Evolutionary conservation across 2,888 invertebrate species (phyloP).

Genomic region (Eupelmus urozonus): DNA sequence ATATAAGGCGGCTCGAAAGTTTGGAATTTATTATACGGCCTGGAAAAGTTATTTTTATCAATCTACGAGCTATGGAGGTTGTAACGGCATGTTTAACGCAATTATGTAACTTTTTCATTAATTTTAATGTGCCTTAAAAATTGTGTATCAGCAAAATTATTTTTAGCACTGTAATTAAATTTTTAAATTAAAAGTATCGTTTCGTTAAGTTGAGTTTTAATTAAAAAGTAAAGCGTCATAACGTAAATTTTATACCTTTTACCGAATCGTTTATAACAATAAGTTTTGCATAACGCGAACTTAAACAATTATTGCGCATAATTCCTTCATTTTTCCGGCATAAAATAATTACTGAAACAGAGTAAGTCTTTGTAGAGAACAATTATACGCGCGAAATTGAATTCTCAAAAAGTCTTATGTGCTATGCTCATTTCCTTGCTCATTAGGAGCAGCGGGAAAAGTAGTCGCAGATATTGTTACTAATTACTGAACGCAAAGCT

Average conservation of each 20-base stretch:
- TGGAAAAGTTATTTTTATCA: too few species aligned
- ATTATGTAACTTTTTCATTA: not conserved
- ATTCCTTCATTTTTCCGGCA: constrained; percentile 8
- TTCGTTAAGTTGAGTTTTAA: constrained; percentile 29
- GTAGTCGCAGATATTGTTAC: constrained; percentile 71
- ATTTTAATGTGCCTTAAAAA: not conserved
- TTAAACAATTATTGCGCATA: constrained; percentile 35
- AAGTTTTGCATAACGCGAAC: constrained; percentile 21
- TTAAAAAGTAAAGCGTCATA: constrained; percentile 33
- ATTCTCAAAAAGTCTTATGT: constrained; percentile 66
- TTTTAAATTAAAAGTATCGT: constrained; percentile 29
- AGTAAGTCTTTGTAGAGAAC: constrained; percentile 60
- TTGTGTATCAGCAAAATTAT: not conserved
- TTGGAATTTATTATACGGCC: too few species aligned
- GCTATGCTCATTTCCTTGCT: constrained; percentile 70
- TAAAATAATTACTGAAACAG: constrained; percentile 59
- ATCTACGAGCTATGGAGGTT: constrained; percentile 8
- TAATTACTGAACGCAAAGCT: constrained; percentile 69
- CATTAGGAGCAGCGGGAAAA: constrained; percentile 66
- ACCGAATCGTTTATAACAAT: constrained; percentile 1
- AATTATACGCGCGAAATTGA: constrained; percentile 68
- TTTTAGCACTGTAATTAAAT: constrained; percentile 22
- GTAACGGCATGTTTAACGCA: not conserved
- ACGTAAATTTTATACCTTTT: constrained; percentile 21
- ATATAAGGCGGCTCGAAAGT: too few species aligned